These are phyloP conservation scores for Anthopleura sola DNA, from an alignment of 64 coral and sea anemone species.

Conservation along the genomic window DNA sequence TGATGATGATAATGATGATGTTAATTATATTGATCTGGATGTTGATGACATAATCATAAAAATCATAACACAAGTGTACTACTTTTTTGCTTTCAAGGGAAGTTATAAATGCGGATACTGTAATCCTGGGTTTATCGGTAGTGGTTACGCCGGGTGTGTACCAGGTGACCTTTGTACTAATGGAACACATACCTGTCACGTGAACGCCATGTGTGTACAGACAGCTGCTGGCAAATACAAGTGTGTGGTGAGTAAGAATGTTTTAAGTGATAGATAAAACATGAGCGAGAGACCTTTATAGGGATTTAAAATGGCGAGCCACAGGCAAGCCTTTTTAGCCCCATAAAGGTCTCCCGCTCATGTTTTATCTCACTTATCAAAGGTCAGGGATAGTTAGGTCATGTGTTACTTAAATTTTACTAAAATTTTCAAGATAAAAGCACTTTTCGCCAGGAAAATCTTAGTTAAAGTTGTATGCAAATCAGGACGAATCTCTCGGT, in stretches of 20 bases:
- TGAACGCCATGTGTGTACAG: conserved; percentile 62
- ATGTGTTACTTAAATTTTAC: too few species aligned
- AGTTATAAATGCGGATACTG: conserved; percentile 89
- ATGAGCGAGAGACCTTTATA: too few species aligned
- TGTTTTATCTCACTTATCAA: too few species aligned
- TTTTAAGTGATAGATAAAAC: too few species aligned
- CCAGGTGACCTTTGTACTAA: conserved; percentile 86
- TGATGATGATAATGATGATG: background rate
- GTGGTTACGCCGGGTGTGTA: conserved; percentile 77
- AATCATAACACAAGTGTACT: background rate
- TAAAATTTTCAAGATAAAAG: too few species aligned
- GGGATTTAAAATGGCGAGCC: too few species aligned
- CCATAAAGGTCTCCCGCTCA: too few species aligned
- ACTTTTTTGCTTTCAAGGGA: conserved; percentile 32
- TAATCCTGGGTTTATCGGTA: conserved; percentile 91
- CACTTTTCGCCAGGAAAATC: too few species aligned
- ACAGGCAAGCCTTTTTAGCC: too few species aligned
- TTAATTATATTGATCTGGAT: background rate
- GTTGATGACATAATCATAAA: background rate
- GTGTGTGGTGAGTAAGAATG: conserved; percentile 56
- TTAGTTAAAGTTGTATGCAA: too few species aligned
- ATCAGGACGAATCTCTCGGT: too few species aligned
- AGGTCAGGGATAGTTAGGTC: too few species aligned
- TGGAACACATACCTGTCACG: conserved; percentile 67
- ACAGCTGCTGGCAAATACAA: conserved; percentile 80